Evolutionary conservation across 2,888 invertebrate genomes (phyloP).

Genomic region (Pterobdella sp.): DNA sequence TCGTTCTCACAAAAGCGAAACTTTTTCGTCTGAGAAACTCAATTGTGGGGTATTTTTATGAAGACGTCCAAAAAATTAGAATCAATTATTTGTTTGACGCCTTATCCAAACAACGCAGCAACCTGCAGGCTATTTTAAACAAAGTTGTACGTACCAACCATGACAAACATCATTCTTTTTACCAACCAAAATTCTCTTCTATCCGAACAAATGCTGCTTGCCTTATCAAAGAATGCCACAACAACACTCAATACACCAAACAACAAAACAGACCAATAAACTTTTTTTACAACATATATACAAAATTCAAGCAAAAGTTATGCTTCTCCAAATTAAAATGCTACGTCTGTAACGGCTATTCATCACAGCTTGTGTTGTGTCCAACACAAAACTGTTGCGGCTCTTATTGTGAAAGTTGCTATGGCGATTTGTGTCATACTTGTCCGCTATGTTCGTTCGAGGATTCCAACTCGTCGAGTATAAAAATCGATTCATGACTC

Average conservation of each 20-base stretch:
- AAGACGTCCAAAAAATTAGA: slow-evolving; percentile 37
- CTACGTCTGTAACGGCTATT: slow-evolving; percentile 2
- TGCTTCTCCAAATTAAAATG: background rate
- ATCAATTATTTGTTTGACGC: slow-evolving; percentile 39
- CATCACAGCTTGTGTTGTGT: background rate
- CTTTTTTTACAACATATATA: background rate
- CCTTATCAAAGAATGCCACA: background rate
- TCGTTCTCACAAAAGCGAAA: slow-evolving; percentile 38
- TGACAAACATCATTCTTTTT: slow-evolving; percentile 29
- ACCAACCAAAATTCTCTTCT: background rate
- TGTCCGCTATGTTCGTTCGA: slow-evolving; percentile 1
- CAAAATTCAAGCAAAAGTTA: background rate
- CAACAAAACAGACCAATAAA: background rate
- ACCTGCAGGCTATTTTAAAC: slow-evolving; percentile 35
- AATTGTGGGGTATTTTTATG: slow-evolving; percentile 39
- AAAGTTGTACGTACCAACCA: slow-evolving; percentile 34
- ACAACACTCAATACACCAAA: background rate
- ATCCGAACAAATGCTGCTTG: background rate
- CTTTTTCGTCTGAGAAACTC: slow-evolving; percentile 37
- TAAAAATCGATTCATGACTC: background rate
- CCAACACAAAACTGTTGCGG: background rate
- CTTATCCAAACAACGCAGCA: slow-evolving; percentile 35
- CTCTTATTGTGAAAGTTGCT: slow-evolving; percentile 3
- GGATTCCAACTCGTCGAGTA: background rate
- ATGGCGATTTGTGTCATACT: background rate